These are phyloP conservation scores for Clusia tigrina DNA, from an alignment of 2,888 invertebrate species.

Conservation along the genomic window DNA sequence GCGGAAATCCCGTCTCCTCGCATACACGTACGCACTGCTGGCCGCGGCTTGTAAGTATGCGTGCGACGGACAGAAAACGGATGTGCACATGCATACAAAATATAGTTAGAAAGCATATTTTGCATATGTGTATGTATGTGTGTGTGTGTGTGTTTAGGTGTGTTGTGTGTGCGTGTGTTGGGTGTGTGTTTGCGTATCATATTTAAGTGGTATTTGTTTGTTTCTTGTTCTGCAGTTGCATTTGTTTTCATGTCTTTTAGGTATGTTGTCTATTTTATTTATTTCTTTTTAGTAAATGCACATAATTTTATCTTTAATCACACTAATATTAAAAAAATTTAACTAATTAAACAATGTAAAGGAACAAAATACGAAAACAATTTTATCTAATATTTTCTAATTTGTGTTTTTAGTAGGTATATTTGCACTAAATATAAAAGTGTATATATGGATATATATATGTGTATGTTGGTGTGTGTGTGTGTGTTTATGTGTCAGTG, in stretches of 20 bases:
- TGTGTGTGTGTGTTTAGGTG: neutral
- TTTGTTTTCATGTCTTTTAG: neutral
- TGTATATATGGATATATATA: too few species aligned
- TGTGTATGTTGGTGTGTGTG: too few species aligned
- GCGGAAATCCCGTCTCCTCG: neutral
- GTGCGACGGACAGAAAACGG: too few species aligned
- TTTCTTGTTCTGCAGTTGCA: neutral
- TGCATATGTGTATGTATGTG: neutral
- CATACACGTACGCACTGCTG: neutral
- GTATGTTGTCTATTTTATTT: neutral
- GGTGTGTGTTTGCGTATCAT: neutral
- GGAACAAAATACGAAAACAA: too few species aligned
- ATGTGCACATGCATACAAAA: constrained; percentile 13
- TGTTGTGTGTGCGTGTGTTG: neutral
- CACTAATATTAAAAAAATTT: constrained; percentile 9
- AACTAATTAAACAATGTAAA: too few species aligned
- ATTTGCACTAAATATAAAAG: too few species aligned
- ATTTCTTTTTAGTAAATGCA: constrained; percentile 14
- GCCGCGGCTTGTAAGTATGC: neutral
- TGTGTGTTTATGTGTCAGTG: too few species aligned
- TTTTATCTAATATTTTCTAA: too few species aligned
- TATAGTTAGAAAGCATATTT: constrained; percentile 9
- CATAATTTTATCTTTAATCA: constrained; percentile 12
- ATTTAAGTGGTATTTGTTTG: neutral
- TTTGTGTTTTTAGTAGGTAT: too few species aligned